Evolutionary conservation across 2,113 vertebrate genomes (phyloP).

Genomic region (Gnathonemus longibarbis): DNA sequence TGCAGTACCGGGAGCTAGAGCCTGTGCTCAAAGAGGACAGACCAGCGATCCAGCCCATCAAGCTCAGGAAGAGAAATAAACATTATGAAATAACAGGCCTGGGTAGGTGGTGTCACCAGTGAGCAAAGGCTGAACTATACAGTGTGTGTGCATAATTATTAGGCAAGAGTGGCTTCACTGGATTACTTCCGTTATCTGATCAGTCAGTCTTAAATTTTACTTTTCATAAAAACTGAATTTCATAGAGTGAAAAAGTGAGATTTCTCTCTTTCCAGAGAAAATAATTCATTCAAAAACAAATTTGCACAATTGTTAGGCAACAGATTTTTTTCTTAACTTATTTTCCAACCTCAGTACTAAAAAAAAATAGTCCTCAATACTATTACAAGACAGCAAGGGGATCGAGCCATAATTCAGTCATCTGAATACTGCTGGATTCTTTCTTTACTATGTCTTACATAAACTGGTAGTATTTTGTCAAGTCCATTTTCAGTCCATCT

Average conservation of each 20-base stretch:
- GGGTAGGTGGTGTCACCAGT: neutral
- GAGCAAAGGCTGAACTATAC: neutral
- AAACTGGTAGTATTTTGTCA: too few species aligned
- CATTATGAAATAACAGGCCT: constrained; percentile 69
- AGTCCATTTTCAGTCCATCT: too few species aligned
- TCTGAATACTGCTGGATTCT: neutral
- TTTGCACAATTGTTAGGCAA: neutral
- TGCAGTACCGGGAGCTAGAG: constrained; percentile 73
- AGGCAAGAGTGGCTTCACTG: neutral
- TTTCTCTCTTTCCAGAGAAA: neutral
- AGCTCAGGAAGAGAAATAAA: constrained; percentile 82
- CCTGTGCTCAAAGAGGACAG: neutral
- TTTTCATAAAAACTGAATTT: neutral
- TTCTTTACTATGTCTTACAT: too few species aligned
- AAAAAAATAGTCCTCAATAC: neutral
- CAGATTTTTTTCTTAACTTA: neutral
- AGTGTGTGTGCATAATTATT: neutral
- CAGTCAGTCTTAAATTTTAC: neutral
- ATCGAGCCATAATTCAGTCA: neutral
- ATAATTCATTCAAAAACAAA: neutral
- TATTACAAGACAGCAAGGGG: neutral
- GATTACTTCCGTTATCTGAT: neutral
- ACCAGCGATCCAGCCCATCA: constrained; percentile 39
- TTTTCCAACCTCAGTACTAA: neutral
- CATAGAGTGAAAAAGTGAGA: neutral